Base-by-base conservation (phyloP, 2,888 invertebrate genomes). In the Mimumesa dahlbomi region DNA sequence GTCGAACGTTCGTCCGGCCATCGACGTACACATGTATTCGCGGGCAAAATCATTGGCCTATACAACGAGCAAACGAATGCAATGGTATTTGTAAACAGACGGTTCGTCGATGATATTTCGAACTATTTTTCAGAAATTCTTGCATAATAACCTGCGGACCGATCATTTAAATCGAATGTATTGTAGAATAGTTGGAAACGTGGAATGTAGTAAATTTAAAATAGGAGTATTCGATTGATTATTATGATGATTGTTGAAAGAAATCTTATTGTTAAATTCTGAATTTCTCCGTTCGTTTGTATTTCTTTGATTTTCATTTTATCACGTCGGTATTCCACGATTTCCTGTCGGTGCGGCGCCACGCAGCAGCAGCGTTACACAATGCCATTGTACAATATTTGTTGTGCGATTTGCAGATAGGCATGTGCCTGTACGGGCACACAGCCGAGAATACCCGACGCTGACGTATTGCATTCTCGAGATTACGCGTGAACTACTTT, bases 401-500 rank as follows among this genome's bases (percentile, higher is more conserved):
- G 62, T 40, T 45, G 63, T 69, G 63, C 69, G 78, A 75, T 77
- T 61, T 62, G 42, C 58, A 69, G 77, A 69, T 65, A 53, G 43
- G 31, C 54, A 25, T 21, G 54, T 29, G n/a, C n/a, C 29, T 19
- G 53, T 43, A 31, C 43, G 40, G 19, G 34, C 58, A 53, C 42
- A 46, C 34, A 25, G 14, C 9, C 45, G 34, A 52, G 34, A 45
- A 42, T 40, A 54, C 13, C 16, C 38, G 48, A 22, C 53, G 58
- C 19, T 56, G 70, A 63, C 68, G 72, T 72, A 46, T 68, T 62
- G 78, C 77, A 77, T 77, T 77, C 77, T 66, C 72, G 34, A 78
- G 78, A 78, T 78, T 77, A 78, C 68, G 63, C 50, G 63, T 77
- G 78, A 63, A 78, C 77, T 77, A 77, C 75, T 75, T 77, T 71